Conservation (phyloP, 1,140 invertebrate species). For the Cherax destructor region DNA sequence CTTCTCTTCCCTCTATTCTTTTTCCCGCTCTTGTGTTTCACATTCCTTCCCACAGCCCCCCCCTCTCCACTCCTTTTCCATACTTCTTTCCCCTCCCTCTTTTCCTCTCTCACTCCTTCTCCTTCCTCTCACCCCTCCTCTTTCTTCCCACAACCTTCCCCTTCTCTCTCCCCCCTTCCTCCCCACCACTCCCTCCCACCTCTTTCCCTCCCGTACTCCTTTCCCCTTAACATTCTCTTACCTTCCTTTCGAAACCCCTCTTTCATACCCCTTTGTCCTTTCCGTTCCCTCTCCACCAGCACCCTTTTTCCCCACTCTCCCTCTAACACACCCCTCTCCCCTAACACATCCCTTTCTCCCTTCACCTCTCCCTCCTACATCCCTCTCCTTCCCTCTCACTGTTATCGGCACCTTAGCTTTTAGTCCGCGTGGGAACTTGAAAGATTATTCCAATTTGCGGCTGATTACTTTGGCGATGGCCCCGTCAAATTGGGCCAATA, state of each 20-base stretch:
- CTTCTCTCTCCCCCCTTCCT: neutral
- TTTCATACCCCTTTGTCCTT: neutral
- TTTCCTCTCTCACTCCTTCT: neutral
- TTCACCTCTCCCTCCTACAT: neutral
- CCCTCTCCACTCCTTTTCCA: neutral
- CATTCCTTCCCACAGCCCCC: neutral
- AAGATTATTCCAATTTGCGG: slow-evolving; percentile 51
- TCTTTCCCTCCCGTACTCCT: neutral
- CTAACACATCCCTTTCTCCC: neutral
- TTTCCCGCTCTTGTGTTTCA: too few species aligned
- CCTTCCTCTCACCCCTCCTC: too few species aligned
- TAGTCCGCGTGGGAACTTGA: slow-evolving; percentile 29
- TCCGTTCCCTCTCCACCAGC: neutral
- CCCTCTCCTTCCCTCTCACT: neutral
- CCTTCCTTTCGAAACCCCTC: too few species aligned
- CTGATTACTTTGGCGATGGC: slow-evolving; percentile 44
- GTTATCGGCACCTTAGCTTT: slow-evolving; percentile 12
- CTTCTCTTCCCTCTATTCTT: too few species aligned
- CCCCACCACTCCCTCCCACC: neutral
- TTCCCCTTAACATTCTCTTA: neutral
- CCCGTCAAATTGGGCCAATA: slow-evolving; percentile 48
- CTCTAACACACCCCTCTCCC: neutral
- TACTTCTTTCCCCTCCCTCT: neutral
- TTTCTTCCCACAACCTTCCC: too few species aligned
- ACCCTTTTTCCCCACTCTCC: neutral